Base-by-base conservation (phyloP, 2,888 invertebrate genomes). In the Limulus polyphemus region DNA sequence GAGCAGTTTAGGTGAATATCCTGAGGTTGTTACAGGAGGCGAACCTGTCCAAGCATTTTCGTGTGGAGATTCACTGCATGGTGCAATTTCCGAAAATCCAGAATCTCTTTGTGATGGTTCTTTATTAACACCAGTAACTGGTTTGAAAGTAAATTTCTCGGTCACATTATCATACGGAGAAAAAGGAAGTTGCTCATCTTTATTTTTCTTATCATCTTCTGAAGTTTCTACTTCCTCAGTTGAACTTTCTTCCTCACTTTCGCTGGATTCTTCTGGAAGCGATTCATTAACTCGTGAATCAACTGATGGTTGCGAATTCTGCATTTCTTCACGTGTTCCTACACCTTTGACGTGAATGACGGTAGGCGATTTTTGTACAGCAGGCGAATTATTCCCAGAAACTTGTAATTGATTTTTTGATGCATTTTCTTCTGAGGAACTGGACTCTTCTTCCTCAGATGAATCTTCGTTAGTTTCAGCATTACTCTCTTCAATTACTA, bases 271-370 rank as follows among this genome's bases (percentile, higher is more conserved):
- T 9, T 62, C 65, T 47, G 58, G 60, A 32, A 60, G 60, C 12
- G 57, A 55, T 17, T 60, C 60, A 47, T 49, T 58, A 32, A 32
- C 32, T 32, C 32, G 32, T 32, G 32, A 32, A 7, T 32, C 32
- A 32, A 32, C 32, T 32, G 32, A 7, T 32, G 3, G 32, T 32
- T 32, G 1, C 0, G 54, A 54, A 14, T 32, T 54, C 9, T 16
- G 11, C 13, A 11, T n/a, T 54, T 47, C 47, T 49, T 57, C 50
- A 16, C 58, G 47, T 2, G 54, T 57, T 2, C 11, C 58, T 47
- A 50, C 58, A 13, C 61, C 58, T 59, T 69, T 69, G 11, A 70
- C 69, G 17, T 67, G 67, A 17, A 70, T 70, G 17, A 67, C 62
- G 1, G 70, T 72, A 2, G 66, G 62, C 1, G 66, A 66, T 49